Evolutionary conservation across 64 coral and sea anemone genomes (phyloP).

Genomic region (Actinia equina): DNA sequence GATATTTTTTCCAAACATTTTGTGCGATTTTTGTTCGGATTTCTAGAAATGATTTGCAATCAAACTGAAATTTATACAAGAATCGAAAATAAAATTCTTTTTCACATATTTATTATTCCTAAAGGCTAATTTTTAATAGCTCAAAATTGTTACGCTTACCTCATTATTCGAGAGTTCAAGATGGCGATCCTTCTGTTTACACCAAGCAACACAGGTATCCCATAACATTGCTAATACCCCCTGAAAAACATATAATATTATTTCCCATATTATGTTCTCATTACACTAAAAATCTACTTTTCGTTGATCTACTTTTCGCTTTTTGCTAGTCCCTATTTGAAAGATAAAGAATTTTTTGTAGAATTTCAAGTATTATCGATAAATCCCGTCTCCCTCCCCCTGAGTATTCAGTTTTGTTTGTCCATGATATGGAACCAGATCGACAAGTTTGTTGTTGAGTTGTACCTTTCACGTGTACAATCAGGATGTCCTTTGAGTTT

Average conservation of each 20-base stretch:
- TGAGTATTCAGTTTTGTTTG: not conserved
- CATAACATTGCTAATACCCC: not conserved
- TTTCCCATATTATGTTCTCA: too few species aligned
- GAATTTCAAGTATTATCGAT: not conserved
- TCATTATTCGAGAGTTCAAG: not conserved
- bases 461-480: not conserved
- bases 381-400: not conserved
- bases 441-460: not conserved
- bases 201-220: not conserved
- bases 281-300: not conserved
- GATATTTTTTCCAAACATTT: not conserved
- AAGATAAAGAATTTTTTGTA: not conserved
- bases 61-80: not conserved
- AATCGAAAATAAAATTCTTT: not conserved
- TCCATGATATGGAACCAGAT: not conserved
- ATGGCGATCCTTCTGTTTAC: constrained; percentile 11
- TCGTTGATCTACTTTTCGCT: not conserved
- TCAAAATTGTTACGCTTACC: not conserved
- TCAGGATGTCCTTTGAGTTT: not conserved
- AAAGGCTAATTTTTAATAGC: not conserved
- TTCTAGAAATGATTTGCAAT: not conserved
- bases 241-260: not conserved
- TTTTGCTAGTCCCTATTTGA: not conserved
- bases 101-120: not conserved
- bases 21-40: too few species aligned